A percentile compares a stretch with the other conserved stretches of the same genome.
Evolutionary conservation across 1,140 invertebrate species (phyloP).

Genomic region (Drosophila oshimai): DNA sequence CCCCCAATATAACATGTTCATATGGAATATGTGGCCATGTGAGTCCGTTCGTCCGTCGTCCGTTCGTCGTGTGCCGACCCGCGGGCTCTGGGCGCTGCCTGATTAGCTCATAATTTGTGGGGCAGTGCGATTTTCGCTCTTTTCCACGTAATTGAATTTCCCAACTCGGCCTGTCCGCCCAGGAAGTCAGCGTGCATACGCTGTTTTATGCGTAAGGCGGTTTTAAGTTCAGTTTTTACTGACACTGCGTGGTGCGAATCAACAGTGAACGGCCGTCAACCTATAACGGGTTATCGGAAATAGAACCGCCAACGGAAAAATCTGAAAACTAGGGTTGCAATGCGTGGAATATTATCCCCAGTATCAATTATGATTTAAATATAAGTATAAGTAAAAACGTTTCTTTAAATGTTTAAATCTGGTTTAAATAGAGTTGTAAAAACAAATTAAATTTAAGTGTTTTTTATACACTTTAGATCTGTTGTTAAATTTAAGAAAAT

Average conservation of each 20-base stretch:
- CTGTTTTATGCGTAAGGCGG: slow-evolving; percentile 31
- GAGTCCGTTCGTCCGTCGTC: slow-evolving; percentile 4
- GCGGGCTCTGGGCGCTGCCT: slow-evolving; percentile 44
- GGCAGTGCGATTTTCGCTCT: slow-evolving; percentile 51
- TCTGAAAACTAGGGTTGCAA: slow-evolving; percentile 32
- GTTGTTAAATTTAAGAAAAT: too few species aligned
- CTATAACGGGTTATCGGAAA: slow-evolving; percentile 47
- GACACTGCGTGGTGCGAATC: slow-evolving; percentile 29
- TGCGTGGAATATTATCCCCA: background rate
- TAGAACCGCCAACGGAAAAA: slow-evolving; percentile 21
- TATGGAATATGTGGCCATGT: slow-evolving; percentile 8
- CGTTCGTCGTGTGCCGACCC: slow-evolving; percentile 25
- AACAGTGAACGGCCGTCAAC: slow-evolving; percentile 26
- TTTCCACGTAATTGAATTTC: slow-evolving; percentile 70
- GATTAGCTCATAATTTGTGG: slow-evolving; percentile 80
- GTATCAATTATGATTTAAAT: too few species aligned
- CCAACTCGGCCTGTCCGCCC: slow-evolving; percentile 42
- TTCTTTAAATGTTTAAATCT: too few species aligned
- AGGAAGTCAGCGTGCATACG: slow-evolving; percentile 50
- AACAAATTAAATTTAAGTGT: too few species aligned
- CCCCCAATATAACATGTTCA: slow-evolving; percentile 37
- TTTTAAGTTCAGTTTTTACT: slow-evolving; percentile 14
- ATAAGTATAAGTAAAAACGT: too few species aligned
- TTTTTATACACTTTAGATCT: too few species aligned
- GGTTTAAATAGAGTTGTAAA: too few species aligned